phyloP scores from a whole-genome alignment of 2,888 invertebrate species.

The Amiota minor region DNA sequence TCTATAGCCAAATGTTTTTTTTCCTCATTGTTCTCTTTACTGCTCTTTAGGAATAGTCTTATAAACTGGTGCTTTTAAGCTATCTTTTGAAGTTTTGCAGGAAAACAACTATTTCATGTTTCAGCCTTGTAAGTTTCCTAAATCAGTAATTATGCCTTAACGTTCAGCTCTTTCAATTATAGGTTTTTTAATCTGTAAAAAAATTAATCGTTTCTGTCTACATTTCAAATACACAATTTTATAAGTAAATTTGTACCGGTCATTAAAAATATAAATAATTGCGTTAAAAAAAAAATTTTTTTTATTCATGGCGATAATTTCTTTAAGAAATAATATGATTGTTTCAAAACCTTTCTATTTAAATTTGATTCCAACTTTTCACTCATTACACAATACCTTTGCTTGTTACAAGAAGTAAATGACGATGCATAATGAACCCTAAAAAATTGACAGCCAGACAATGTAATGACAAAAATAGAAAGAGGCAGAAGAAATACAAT shows the following conservation, averaged over 20 bases:
- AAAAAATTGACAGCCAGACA: conserved; percentile 25
- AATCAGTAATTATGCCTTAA: conserved; percentile 53
- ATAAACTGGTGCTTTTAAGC: no score
- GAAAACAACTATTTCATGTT: conserved; percentile 45
- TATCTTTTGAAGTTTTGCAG: neutral
- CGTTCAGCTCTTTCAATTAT: neutral
- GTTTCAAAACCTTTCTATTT: no score
- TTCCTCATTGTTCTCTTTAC: neutral
- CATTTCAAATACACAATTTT: conserved; percentile 3
- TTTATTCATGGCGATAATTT: no score
- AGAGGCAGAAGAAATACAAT: conserved; percentile 10
- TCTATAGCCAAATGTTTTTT: neutral
- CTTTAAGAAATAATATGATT: no score
- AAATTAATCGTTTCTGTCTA: no score
- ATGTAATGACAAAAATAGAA: conserved; percentile 11
- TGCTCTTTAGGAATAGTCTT: no score
- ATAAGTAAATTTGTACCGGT: conserved; percentile 3
- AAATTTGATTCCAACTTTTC: no score
- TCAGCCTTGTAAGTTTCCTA: conserved; percentile 62
- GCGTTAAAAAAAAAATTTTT: no score
- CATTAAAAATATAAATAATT: no score
- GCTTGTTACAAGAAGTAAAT: no score
- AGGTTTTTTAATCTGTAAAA: no score
- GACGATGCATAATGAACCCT: conserved; percentile 12
- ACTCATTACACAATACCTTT: no score